Base-by-base conservation (phyloP, 1,140 invertebrate genomes). In the Gonioctena quinquepunctata region DNA sequence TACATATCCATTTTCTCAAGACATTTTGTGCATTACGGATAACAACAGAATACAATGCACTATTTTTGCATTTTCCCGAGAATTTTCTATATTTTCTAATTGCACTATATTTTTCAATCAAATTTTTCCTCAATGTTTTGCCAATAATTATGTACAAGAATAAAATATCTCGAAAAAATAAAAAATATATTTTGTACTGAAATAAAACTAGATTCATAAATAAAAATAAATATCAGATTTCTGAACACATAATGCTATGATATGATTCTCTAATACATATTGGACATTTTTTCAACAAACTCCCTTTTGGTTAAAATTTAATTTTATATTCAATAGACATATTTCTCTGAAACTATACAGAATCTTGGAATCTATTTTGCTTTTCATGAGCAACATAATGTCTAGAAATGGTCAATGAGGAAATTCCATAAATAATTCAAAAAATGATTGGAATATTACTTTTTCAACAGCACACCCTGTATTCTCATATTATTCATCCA, bases 11-110 rank as follows among this genome's bases (percentile, higher is more conserved):
- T 23, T 52, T 52, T 18, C 18, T 19, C 21, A 57, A 22, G 21
- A 65, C n/a, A 21, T 19, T 13, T 64, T 66, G 48, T 64, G 25
- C 52, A 62, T 50, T 66, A 67, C 66, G n/a, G n/a, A n/a, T n/a
- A n/a, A n/a, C 64, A 69, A 69, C 68, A 64, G 59, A 68, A 69
- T 72, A 64, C 63, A 64, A 72, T 72, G 62, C 68, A 66, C 54
- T 56, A 69, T 27, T 59, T 59, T 64, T 33, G 4, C 21, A 8
- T 28, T 56, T 57, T 21, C 19, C 54, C 21, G 26, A 21, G n/a
- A 18, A 25, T 25, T 62, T 4, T 27, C n/a, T 18, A 62, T 27
- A 62, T 62, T 27, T 62, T 62, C 26, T n/a, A 16, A 62, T 62
- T 62, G 60, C 60, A 62, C 60, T 62, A 26, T 62, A 21, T 21